Base-by-base conservation (phyloP, 2,888 invertebrate species). In the Meiosimyza decipiens region DNA sequence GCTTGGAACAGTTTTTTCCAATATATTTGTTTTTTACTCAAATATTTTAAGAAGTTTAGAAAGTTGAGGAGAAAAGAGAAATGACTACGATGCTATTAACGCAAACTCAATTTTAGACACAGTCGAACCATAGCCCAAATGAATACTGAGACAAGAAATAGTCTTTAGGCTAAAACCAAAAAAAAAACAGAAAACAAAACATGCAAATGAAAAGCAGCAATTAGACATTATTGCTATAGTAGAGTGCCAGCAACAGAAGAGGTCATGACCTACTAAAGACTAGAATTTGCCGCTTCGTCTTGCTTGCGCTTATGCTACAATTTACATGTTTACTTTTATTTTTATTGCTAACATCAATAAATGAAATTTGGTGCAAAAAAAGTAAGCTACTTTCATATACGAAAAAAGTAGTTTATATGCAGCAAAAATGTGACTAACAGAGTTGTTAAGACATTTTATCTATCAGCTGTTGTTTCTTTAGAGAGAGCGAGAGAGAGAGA, bases 231-330 rank as follows among this genome's bases (percentile, higher is more conserved):
- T 33, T 33, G 33, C 28, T 28, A 28, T 28, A 68, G 63, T 13
- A 63, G 63, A n/a, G 49, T n/a, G 47, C 52, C 11, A 51, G 16
- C n/a, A 33, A n/a, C 7, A 73, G 64, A 77, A 76, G 73, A 88
- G 89, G 89, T 89, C 89, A 82, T 85, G 80, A 85, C 84, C 85
- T 82, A 79, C 77, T 40, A 28, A 22, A n/a, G n/a, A 13, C 12
- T 47, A n/a, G 40, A 60, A 16, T 9, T n/a, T 57, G 57, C 16
- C 57, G 18, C 16, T 18, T 57, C 12, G 28, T 28, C 9, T 57
- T 57, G 7, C 40, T 40, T 40, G 9, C 40, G 40, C 40, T 40
- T 40, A 40, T 40, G 40, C 40, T 40, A 40, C 40, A 40, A 40
- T 40, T 40, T 40, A 9, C 40, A 40, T 40, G 40, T 40, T 40